These are phyloP conservation scores for Gnathonemus longibarbis DNA, from an alignment of 2,113 vertebrate species.

Conservation along the genomic window DNA sequence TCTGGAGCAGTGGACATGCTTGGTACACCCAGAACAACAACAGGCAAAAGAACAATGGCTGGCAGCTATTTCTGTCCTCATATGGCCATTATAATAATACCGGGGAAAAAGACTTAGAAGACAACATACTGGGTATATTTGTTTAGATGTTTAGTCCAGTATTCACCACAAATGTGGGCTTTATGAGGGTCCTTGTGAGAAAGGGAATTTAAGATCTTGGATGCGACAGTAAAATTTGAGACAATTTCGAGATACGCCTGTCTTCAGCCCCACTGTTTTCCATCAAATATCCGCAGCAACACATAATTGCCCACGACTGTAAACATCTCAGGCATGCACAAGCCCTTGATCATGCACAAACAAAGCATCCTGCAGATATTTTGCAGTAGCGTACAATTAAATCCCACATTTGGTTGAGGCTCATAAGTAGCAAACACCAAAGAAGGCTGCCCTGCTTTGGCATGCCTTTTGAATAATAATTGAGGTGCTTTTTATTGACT, in stretches of 20 bases:
- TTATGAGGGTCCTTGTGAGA: neutral
- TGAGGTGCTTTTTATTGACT: neutral
- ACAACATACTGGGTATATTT: neutral
- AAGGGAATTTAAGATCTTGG: neutral
- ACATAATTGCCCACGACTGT: neutral
- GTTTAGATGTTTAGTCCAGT: neutral
- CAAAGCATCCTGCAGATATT: neutral
- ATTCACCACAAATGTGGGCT: neutral
- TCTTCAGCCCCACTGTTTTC: neutral
- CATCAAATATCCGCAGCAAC: neutral
- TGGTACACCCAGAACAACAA: neutral
- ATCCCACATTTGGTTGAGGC: neutral
- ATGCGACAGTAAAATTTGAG: neutral
- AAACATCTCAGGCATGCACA: neutral
- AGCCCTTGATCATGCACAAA: constrained; percentile 6
- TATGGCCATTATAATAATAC: neutral
- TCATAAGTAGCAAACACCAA: neutral
- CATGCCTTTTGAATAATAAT: neutral
- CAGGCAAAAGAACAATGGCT: neutral
- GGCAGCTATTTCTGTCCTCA: neutral
- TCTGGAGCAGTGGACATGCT: neutral
- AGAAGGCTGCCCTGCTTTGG: neutral
- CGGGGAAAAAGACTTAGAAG: neutral
- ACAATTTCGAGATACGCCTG: neutral
- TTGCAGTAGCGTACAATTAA: neutral